Evolutionary conservation across 1,140 invertebrate genomes (phyloP).

Genomic region (Temnothorax nylanderi): DNA sequence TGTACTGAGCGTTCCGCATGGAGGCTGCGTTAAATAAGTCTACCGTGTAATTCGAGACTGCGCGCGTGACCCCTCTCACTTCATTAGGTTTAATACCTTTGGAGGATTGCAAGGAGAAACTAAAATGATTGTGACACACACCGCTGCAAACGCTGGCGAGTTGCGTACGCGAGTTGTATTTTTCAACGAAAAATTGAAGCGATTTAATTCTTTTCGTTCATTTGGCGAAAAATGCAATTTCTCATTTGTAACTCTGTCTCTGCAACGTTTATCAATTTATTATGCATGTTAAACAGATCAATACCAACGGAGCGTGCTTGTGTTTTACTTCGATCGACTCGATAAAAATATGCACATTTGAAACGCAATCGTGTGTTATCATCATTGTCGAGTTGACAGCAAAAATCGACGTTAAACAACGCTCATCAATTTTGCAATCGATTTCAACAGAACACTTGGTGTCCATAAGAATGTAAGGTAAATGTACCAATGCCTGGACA

Average conservation of each 20-base stretch:
- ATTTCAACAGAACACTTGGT: slow-evolving; percentile 28
- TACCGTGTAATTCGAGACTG: slow-evolving; percentile 59
- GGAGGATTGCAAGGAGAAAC: slow-evolving; percentile 1
- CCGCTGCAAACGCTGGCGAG: background rate
- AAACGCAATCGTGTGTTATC: too few relatives aligned
- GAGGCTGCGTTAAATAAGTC: slow-evolving; percentile 60
- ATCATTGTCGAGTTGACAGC: background rate
- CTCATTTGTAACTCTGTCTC: background rate
- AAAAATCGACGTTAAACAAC: slow-evolving; percentile 20
- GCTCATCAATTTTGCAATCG: background rate
- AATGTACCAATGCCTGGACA: too few relatives aligned
- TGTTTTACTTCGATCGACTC: background rate
- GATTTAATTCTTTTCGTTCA: background rate
- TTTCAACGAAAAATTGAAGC: background rate
- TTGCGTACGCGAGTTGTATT: background rate
- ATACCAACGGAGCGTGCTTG: background rate
- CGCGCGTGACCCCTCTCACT: slow-evolving; percentile 23
- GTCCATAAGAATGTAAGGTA: slow-evolving; percentile 18
- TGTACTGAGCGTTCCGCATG: slow-evolving; percentile 41
- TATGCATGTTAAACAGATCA: background rate
- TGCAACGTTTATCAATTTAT: background rate
- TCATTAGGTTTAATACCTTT: slow-evolving; percentile 43
- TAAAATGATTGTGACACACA: slow-evolving; percentile 10
- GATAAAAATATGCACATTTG: background rate
- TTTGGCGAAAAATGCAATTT: background rate